phyloP scores from a whole-genome alignment of 2,113 vertebrate species.

The Corythornis vintsioides region DNA sequence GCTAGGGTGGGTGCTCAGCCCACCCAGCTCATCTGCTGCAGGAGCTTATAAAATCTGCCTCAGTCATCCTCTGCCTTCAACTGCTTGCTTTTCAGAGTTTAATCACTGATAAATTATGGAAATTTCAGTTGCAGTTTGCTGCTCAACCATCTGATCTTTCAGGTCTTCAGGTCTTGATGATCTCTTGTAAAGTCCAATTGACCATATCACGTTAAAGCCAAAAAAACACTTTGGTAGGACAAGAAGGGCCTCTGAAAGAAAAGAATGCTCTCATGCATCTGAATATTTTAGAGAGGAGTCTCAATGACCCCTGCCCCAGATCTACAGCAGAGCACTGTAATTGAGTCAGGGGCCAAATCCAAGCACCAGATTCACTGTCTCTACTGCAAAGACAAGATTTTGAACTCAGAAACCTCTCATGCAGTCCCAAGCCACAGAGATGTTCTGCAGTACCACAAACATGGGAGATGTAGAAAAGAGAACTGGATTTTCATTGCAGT shows the following conservation, averaged over 20 bases:
- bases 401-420: fast-evolving
- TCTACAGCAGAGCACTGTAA: neutral
- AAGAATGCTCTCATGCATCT: neutral
- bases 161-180: neutral
- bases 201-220: neutral
- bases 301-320: neutral
- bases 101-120: neutral
- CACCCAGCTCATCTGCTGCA: neutral
- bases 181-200: neutral
- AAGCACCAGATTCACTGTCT: neutral
- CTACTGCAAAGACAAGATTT: neutral
- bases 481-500: neutral
- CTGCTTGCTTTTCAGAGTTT: neutral
- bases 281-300: neutral
- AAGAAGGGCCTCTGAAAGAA: neutral
- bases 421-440: neutral
- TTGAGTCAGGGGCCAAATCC: neutral
- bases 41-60: neutral
- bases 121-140: neutral
- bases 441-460: neutral
- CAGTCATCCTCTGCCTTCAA: neutral
- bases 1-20: neutral
- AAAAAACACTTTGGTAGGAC: neutral
- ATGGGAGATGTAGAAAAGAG: neutral
- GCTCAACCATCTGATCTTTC: neutral